Percentiles rank a stretch among this genome's conserved stretches.
These are phyloP conservation scores for Uria aalge DNA, from an alignment of 2,113 vertebrate species.

Conservation along the genomic window DNA sequence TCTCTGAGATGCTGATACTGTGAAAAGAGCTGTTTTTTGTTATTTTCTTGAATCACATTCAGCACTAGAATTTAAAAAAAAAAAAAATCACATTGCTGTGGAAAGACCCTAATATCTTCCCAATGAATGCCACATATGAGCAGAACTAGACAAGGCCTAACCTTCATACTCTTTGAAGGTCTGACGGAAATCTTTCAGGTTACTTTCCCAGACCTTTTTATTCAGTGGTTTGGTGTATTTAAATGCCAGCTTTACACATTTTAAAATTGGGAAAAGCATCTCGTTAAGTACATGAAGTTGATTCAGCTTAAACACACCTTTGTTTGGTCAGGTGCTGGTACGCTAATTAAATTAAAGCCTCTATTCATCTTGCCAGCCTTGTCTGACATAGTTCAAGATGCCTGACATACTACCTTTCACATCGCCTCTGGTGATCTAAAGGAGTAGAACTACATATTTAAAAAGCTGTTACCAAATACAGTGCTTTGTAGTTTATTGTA, in stretches of 20 bases:
- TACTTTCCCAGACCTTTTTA: conserved; percentile 10
- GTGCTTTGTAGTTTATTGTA: conserved; percentile 17
- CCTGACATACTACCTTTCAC: neutral
- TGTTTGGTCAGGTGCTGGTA: conserved; percentile 68
- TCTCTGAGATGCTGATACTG: neutral
- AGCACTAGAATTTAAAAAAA: neutral
- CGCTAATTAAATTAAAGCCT: conserved; percentile 43
- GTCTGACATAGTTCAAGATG: neutral
- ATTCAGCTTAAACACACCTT: conserved; percentile 49
- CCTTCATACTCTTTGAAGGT: neutral
- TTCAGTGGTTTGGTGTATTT: neutral
- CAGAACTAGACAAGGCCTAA: neutral
- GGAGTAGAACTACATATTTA: neutral
- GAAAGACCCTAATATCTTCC: neutral
- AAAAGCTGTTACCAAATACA: conserved; percentile 10
- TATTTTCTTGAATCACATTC: neutral
- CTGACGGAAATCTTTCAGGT: neutral
- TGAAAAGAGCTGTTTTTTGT: neutral
- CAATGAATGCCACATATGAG: neutral
- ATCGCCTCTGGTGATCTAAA: neutral
- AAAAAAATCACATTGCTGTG: neutral
- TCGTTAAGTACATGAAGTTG: conserved; percentile 37
- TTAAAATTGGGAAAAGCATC: conserved; percentile 32
- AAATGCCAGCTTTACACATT: conserved; percentile 5
- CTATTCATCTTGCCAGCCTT: conserved; percentile 30